Conservation (phyloP, 1,140 invertebrate species). For the Drosophila bifasciata region DNA sequence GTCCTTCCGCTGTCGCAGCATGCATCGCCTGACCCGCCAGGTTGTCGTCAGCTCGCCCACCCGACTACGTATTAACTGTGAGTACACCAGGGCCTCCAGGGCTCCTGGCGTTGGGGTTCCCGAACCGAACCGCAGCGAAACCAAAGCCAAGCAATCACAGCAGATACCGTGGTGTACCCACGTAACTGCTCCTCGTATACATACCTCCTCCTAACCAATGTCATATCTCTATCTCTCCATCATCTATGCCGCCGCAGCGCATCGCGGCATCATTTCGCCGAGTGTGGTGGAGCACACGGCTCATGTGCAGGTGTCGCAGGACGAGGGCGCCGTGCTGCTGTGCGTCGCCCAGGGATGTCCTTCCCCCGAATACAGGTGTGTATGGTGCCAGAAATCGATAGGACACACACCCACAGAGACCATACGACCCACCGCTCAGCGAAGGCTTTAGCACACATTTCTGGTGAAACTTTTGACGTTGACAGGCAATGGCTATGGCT, state of each 20-base stretch:
- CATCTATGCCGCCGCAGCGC: slow-evolving; percentile 85
- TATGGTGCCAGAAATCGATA: slow-evolving; percentile 62
- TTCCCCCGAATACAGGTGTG: slow-evolving; percentile 89
- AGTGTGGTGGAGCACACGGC: slow-evolving; percentile 89
- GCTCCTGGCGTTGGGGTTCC: not conserved
- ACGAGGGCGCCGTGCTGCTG: slow-evolving; percentile 90
- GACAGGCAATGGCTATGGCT: slow-evolving; percentile 34
- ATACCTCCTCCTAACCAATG: slow-evolving; percentile 67
- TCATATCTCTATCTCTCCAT: slow-evolving; percentile 61
- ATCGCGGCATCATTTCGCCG: slow-evolving; percentile 88
- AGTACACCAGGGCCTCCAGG: slow-evolving; percentile 64
- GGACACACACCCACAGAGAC: slow-evolving; percentile 21
- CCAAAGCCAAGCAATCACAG: too few relatives aligned
- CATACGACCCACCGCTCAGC: not conserved
- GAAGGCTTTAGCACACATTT: slow-evolving; percentile 63
- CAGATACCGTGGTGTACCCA: not conserved
- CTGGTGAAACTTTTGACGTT: slow-evolving; percentile 74
- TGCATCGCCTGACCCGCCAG: slow-evolving; percentile 90
- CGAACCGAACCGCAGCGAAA: slow-evolving; percentile 8
- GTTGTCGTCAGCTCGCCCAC: slow-evolving; percentile 89
- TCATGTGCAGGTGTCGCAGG: slow-evolving; percentile 88
- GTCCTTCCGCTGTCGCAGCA: slow-evolving; percentile 91
- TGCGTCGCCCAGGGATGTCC: slow-evolving; percentile 91
- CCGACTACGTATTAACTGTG: slow-evolving; percentile 89
- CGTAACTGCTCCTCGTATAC: slow-evolving; percentile 51